phyloP scores from a whole-genome alignment of 2,113 vertebrate species.

The Hiodon tergisus region DNA sequence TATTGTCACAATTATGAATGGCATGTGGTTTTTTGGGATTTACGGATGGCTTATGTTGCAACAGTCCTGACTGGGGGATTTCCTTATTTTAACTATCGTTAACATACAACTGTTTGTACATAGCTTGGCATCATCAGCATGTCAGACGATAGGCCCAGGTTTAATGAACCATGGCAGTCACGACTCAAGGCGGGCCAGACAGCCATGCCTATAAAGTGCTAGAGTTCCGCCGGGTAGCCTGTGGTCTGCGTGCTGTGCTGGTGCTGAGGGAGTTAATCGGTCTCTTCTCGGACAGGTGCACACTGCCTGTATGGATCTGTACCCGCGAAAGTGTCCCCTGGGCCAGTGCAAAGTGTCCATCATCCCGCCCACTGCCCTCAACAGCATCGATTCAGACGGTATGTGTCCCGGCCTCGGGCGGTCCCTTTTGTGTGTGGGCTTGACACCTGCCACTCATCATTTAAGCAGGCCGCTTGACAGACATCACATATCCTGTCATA shows the following conservation, averaged over 20 bases:
- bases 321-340: slow-evolving; percentile 88
- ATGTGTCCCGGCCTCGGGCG: slow-evolving; percentile 46
- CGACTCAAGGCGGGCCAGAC: no score
- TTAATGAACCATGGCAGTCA: no score
- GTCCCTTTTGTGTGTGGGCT: background rate
- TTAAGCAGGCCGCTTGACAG: background rate
- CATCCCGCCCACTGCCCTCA: slow-evolving; percentile 94
- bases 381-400: slow-evolving; percentile 99
- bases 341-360: slow-evolving; percentile 98
- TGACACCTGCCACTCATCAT: no score
- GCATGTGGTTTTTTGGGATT: no score
- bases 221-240: background rate
- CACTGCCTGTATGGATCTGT: slow-evolving; percentile 90
- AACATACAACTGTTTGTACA: no score
- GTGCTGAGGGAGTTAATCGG: background rate
- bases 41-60: no score
- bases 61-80: no score
- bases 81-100: no score
- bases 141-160: no score
- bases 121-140: no score
- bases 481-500: background rate
- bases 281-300: slow-evolving; percentile 76
- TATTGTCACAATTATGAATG: no score
- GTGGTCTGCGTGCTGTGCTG: no score
- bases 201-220: background rate